Percentiles rank a stretch among this genome's conserved stretches.
Conservation (phyloP, 2,888 invertebrate species). For the Antheraea assamensis region DNA sequence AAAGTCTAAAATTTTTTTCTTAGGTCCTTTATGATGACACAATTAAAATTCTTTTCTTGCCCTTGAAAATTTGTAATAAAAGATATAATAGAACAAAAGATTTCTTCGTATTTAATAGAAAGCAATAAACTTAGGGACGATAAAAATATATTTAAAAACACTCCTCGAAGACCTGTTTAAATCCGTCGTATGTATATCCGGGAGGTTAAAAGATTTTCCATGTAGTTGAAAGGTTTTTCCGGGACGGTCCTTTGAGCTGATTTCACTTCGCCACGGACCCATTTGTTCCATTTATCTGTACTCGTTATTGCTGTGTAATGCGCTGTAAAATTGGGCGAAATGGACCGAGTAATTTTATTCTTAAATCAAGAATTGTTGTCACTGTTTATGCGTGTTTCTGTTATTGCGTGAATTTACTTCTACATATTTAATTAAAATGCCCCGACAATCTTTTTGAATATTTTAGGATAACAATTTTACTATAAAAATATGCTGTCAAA, state of each 20-base stretch:
- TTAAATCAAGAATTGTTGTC: neutral
- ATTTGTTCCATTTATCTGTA: constrained; percentile 46
- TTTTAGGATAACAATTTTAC: too few species aligned
- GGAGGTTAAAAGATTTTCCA: constrained; percentile 46
- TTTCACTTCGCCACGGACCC: constrained; percentile 39
- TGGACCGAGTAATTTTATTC: constrained; percentile 30
- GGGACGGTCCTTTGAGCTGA: constrained; percentile 36
- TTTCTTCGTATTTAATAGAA: too few species aligned
- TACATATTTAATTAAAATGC: neutral
- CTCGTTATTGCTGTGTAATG: constrained; percentile 49
- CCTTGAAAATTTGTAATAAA: too few species aligned
- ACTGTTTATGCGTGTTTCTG: neutral
- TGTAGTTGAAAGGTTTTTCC: constrained; percentile 44
- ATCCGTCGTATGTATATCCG: constrained; percentile 26
- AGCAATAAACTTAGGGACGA: neutral
- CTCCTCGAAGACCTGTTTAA: constrained; percentile 2
- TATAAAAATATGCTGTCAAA: too few species aligned
- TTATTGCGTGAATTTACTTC: neutral
- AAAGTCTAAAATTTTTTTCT: too few species aligned
- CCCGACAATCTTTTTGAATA: neutral
- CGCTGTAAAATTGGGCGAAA: constrained; percentile 44
- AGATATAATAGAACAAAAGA: too few species aligned
- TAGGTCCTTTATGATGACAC: too few species aligned
- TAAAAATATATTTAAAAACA: constrained; percentile 4
- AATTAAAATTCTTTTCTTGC: too few species aligned